Conservation (phyloP, 2,888 invertebrate genomes). For the Lottia gigantea region DNA sequence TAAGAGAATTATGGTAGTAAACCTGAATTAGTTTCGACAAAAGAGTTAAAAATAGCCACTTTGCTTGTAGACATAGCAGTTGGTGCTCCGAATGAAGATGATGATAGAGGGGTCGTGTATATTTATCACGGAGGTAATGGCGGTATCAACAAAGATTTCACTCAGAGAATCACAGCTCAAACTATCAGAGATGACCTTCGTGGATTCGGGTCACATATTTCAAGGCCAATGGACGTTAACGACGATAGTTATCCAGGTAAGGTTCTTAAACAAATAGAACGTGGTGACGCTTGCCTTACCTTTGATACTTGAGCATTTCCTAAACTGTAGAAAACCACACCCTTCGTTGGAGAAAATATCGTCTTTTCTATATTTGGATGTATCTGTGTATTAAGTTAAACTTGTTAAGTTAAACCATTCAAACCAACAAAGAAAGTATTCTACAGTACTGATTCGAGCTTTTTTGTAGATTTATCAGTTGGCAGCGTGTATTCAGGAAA, state of each 20-base stretch:
- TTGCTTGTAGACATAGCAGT: conserved; percentile 27
- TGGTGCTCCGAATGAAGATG: conserved; percentile 30
- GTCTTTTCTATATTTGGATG: not conserved
- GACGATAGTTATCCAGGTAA: conserved; percentile 20
- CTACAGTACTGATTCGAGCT: not conserved
- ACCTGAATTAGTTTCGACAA: too few relatives aligned
- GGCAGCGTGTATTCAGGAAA: conserved; percentile 46
- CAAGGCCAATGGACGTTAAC: conserved; percentile 18
- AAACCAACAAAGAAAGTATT: conserved; percentile 10
- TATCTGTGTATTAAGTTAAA: too few relatives aligned
- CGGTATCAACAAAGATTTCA: conserved; percentile 15
- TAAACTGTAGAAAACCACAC: conserved; percentile 19
- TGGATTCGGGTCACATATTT: conserved; percentile 22
- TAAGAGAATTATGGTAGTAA: too few relatives aligned
- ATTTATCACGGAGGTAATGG: conserved; percentile 26
- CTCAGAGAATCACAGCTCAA: conserved; percentile 26
- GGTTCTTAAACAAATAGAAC: too few relatives aligned
- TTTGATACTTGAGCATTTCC: too few relatives aligned
- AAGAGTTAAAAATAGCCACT: not conserved
- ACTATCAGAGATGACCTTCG: conserved; percentile 13
- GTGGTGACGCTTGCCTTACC: too few relatives aligned
- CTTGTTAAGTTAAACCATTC: too few relatives aligned
- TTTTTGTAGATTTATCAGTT: conserved; percentile 46
- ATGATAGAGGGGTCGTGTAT: conserved; percentile 27
- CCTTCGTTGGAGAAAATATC: conserved; percentile 23